These are phyloP conservation scores for Subacronicta megacephala DNA, from an alignment of 2,888 invertebrate genomes.

Conservation along the genomic window DNA sequence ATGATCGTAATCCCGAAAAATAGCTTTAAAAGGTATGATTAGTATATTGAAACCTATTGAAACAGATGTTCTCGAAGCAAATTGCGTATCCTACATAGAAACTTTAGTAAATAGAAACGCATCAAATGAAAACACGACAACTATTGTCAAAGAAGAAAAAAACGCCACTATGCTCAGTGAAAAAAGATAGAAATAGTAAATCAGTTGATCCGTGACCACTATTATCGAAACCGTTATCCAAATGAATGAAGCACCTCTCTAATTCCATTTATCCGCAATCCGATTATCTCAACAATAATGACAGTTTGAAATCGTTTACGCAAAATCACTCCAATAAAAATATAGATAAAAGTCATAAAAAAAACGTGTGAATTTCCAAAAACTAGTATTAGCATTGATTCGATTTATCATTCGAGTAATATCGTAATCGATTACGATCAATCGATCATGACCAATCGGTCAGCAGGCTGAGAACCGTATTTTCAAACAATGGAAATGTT, in stretches of 20 bases:
- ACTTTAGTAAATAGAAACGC: too few species aligned
- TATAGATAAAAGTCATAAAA: slow-evolving; percentile 10
- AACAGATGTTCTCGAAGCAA: too few species aligned
- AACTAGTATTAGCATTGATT: slow-evolving; percentile 52
- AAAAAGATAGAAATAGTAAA: slow-evolving; percentile 6
- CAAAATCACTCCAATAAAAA: slow-evolving; percentile 24
- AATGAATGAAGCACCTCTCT: slow-evolving; percentile 5
- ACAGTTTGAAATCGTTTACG: slow-evolving; percentile 12
- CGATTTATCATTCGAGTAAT: slow-evolving; percentile 59
- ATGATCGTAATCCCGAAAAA: too few species aligned
- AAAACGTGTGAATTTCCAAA: slow-evolving; percentile 53
- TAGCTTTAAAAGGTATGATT: too few species aligned
- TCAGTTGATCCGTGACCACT: slow-evolving; percentile 6
- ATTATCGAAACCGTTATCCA: slow-evolving; percentile 6
- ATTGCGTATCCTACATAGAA: too few species aligned
- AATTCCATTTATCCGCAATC: slow-evolving; percentile 1
- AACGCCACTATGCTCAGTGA: neutral
- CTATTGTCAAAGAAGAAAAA: too few species aligned
- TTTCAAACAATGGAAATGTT: slow-evolving; percentile 63
- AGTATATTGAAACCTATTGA: too few species aligned
- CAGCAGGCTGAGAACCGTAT: slow-evolving; percentile 58
- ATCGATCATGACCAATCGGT: slow-evolving; percentile 62
- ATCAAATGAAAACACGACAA: too few species aligned
- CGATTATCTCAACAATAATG: slow-evolving; percentile 7
- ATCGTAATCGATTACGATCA: slow-evolving; percentile 60